Evolutionary conservation across 1,140 invertebrate species (phyloP), one percentile per base, ranked within the genome.

Genomic region (Bombus terrestris): DNA sequence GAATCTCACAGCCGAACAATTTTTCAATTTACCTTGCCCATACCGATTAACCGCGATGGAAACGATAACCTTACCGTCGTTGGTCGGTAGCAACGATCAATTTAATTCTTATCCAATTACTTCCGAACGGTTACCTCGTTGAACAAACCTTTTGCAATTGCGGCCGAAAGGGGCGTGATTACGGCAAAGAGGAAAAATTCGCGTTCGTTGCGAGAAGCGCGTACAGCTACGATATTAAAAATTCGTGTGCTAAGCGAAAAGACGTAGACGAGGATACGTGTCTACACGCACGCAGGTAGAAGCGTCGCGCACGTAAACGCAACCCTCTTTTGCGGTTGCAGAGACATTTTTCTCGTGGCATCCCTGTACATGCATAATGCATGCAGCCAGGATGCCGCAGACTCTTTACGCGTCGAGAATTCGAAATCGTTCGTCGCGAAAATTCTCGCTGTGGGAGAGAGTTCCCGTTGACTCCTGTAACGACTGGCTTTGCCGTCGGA

Each of bases 401-500:
- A 85, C 86, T 88, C 88, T 85, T 84, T 90, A 90, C 88, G 86
- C 87, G 89, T 59, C 57, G 83, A 88, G 91, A 93, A 93, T 92
- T 91, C 86, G 80, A 92, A 93, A 91, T 92, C 88, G 82, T 89
- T 84, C 84, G 83, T 68, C 73, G 90, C 79, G 82, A 81, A 80
- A 85, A 87, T 90, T 81, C 74, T 71, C 62, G 74, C 62, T 57
- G 37, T 37, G 43, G 10, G n/a, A 59, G 47, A 75, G 32, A 32
- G 15, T 32, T 66, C 47, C 25, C 22, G 37, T 39, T 28, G n/a
- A n/a, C 39, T n/a, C 5, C 4, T 53, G 18, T 32, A 43, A 43
- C 41, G 15, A 32, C 57, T 41, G 72, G n/a, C 35, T 72, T 28
- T 47, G 22, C 68, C 59, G n/a, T 68, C 53, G 25, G 53, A 64